Evolutionary conservation across 2,888 invertebrate species (phyloP).

Genomic region (Geophilus truncorum): DNA sequence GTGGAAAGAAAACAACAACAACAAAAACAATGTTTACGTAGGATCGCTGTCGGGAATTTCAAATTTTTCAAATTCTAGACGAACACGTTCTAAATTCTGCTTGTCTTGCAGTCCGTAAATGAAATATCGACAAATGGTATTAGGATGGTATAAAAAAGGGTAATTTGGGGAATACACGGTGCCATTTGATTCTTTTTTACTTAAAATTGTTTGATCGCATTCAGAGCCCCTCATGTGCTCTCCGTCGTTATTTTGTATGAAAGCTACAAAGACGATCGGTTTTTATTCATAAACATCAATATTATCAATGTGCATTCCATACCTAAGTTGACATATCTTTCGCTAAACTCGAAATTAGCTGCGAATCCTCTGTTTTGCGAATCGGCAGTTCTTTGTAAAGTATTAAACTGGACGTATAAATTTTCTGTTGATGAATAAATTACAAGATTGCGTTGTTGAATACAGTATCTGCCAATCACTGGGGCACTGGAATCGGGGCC

Average conservation of each 20-base stretch:
- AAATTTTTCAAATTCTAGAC: conserved; percentile 80
- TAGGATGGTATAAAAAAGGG: conserved; percentile 90
- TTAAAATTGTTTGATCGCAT: conserved; percentile 96
- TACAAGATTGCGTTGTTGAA: conserved; percentile 92
- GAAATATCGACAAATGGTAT: conserved; percentile 95
- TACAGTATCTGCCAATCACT: conserved; percentile 93
- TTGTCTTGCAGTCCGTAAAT: conserved; percentile 97
- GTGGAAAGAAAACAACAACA: no score
- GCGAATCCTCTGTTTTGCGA: conserved; percentile 97
- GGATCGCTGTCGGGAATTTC: conserved; percentile 63
- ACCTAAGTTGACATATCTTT: conserved; percentile 97
- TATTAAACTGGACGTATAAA: conserved; percentile 84
- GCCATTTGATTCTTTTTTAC: conserved; percentile 86
- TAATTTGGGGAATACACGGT: conserved; percentile 93
- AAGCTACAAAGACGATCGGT: conserved; percentile 57
- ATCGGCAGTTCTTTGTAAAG: conserved; percentile 83
- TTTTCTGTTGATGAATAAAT: conserved; percentile 89
- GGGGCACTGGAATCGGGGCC: conserved; percentile 82
- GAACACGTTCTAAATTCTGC: conserved; percentile 90
- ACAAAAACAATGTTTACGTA: not conserved
- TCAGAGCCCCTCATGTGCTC: conserved; percentile 95
- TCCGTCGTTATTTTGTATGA: conserved; percentile 86
- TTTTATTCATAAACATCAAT: not conserved
- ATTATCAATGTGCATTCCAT: conserved; percentile 47
- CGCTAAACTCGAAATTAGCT: conserved; percentile 97